Evolutionary conservation across 2,888 invertebrate genomes (phyloP).

Genomic region (Plagiodera versicolora): DNA sequence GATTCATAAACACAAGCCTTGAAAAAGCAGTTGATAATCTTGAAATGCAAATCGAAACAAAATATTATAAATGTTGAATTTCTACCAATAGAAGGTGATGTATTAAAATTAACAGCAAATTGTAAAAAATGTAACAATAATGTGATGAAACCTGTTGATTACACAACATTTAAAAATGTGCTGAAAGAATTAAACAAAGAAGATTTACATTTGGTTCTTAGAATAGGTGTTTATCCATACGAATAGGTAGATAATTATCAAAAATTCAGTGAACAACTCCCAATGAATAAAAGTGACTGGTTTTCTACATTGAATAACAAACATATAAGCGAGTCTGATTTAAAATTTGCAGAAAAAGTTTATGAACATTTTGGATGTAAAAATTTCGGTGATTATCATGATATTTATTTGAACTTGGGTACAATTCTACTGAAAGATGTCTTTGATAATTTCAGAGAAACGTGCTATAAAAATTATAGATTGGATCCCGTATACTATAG

Average conservation of each 20-base stretch:
- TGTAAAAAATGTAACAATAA: conserved; percentile 8
- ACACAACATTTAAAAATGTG: background rate
- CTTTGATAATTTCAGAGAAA: background rate
- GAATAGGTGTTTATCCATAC: background rate
- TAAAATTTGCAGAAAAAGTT: background rate
- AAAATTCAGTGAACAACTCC: background rate
- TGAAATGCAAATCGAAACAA: background rate
- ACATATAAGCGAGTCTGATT: too few species aligned
- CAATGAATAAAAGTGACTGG: conserved; percentile 4
- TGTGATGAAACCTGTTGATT: background rate
- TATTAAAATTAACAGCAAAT: background rate
- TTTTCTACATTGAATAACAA: conserved; percentile 6
- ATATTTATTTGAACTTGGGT: background rate
- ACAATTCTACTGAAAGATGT: conserved; percentile 1
- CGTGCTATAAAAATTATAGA: background rate
- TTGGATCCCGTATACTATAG: conserved; percentile 1
- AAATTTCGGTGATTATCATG: conserved; percentile 1
- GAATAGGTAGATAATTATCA: conserved; percentile 2
- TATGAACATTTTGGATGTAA: background rate
- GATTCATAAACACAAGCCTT: conserved; percentile 7
- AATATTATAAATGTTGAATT: background rate
- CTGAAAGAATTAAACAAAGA: conserved; percentile 3
- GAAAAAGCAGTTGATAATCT: background rate
- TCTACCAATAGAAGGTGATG: background rate
- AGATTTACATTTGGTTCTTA: background rate